Evolutionary conservation across 2,113 vertebrate species (phyloP).

Genomic region (Pyxicephalus adspersus): DNA sequence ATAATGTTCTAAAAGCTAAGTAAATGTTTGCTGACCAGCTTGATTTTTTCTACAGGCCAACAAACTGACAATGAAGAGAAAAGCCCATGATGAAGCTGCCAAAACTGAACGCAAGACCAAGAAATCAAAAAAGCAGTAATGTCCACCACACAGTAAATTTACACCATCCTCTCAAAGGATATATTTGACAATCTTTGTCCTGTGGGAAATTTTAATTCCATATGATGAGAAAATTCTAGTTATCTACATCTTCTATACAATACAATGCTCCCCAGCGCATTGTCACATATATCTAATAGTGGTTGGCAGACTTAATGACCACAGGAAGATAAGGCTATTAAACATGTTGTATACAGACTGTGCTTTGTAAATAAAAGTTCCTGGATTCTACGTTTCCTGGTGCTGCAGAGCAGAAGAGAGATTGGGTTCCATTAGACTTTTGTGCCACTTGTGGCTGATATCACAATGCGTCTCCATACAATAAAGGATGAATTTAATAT

Average conservation of each 20-base stretch:
- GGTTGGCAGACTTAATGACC: neutral
- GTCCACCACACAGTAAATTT: neutral
- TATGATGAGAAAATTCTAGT: too few relatives aligned
- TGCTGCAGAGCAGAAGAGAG: too few relatives aligned
- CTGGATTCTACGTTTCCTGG: too few relatives aligned
- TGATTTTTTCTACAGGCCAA: slow-evolving; percentile 78
- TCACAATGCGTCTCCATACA: too few relatives aligned
- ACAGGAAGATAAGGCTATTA: neutral
- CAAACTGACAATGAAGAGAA: slow-evolving; percentile 91
- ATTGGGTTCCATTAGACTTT: too few relatives aligned
- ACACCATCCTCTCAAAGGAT: neutral
- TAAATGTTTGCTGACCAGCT: neutral
- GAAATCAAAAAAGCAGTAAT: slow-evolving; percentile 63
- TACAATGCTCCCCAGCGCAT: too few relatives aligned
- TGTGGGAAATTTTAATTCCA: too few relatives aligned
- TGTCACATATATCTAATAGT: neutral
- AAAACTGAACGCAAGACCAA: slow-evolving; percentile 85
- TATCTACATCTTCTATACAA: too few relatives aligned
- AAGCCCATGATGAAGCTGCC: slow-evolving; percentile 81
- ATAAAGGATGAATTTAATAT: too few relatives aligned
- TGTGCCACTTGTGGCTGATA: too few relatives aligned
- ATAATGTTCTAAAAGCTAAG: neutral
- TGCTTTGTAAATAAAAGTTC: neutral
- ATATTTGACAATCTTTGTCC: too few relatives aligned
- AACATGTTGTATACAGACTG: neutral